These are phyloP conservation scores for Lasioglossum oenotherae DNA, from an alignment of 2,888 invertebrate genomes.

Conservation along the genomic window DNA sequence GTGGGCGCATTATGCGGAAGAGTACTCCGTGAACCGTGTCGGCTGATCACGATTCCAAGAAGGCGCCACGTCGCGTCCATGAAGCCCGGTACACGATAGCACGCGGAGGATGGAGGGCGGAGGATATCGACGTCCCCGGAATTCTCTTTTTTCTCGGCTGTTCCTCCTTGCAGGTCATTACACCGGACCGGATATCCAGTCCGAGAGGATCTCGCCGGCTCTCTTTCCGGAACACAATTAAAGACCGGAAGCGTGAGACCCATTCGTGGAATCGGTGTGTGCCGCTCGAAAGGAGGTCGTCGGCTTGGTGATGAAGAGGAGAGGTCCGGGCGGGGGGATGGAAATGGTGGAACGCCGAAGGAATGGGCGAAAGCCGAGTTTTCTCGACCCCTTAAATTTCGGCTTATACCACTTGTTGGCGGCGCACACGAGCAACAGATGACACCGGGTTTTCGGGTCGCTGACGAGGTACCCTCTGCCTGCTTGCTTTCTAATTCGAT, in stretches of 20 bases:
- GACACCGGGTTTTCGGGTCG: slow-evolving; percentile 65
- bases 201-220: slow-evolving; percentile 64
- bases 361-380: slow-evolving; percentile 59
- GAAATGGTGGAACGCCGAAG: slow-evolving; percentile 59
- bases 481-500: slow-evolving; percentile 38
- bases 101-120: slow-evolving; percentile 10
- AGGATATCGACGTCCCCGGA: slow-evolving; percentile 50
- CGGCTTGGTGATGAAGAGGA: background rate
- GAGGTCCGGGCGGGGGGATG: background rate
- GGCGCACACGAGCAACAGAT: slow-evolving; percentile 76
- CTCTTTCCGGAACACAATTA: slow-evolving; percentile 75
- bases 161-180: slow-evolving; percentile 66
- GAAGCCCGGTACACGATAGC: slow-evolving; percentile 27
- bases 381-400: slow-evolving; percentile 77
- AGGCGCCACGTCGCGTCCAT: slow-evolving; percentile 25
- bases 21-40: background rate
- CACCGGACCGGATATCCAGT: slow-evolving; percentile 69
- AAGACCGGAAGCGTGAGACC: slow-evolving; percentile 73
- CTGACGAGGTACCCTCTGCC: slow-evolving; percentile 20
- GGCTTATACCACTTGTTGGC: slow-evolving; percentile 78
- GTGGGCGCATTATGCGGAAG: slow-evolving; percentile 19
- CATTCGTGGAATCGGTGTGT: slow-evolving; percentile 40
- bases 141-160: slow-evolving; percentile 37
- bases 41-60: slow-evolving; percentile 40
- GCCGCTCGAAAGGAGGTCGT: slow-evolving; percentile 35